phyloP scores from a whole-genome alignment of 2,888 invertebrate genomes.

The Thumatha senex region DNA sequence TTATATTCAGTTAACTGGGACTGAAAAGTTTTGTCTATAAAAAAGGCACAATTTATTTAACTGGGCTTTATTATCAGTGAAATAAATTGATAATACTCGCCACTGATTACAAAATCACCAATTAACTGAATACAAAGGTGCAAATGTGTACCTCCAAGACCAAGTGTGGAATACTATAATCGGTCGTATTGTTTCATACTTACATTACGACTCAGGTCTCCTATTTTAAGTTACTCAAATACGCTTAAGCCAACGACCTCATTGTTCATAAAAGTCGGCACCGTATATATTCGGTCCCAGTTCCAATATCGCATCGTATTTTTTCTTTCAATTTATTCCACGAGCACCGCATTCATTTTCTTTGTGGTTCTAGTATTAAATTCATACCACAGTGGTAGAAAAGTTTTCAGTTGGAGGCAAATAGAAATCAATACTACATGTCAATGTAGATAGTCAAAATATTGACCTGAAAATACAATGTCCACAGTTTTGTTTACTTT shows the following conservation, averaged over 20 bases:
- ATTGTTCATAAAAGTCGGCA: slow-evolving; percentile 18
- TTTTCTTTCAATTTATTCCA: slow-evolving; percentile 37
- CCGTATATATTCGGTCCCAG: slow-evolving; percentile 28
- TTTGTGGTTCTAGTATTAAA: slow-evolving; percentile 40
- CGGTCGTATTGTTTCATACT: no score
- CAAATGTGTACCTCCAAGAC: no score
- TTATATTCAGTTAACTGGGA: no score
- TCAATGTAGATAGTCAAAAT: slow-evolving; percentile 17
- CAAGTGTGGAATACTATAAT: no score
- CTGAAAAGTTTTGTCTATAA: no score
- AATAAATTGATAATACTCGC: no score
- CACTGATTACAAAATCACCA: no score
- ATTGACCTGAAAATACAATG: slow-evolving; percentile 6
- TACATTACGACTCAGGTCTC: no score
- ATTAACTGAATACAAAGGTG: no score
- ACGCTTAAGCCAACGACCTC: slow-evolving; percentile 11
- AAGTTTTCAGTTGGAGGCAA: slow-evolving; percentile 38
- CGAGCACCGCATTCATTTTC: slow-evolving; percentile 41
- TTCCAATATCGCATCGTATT: slow-evolving; percentile 36
- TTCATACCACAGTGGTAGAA: slow-evolving; percentile 37
- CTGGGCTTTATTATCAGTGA: no score
- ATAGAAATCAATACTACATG: slow-evolving; percentile 27
- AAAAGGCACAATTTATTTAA: no score
- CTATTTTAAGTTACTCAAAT: no score
- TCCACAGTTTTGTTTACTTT: not conserved